Conservation (phyloP, 2,797 vertebrate genomes). For the Siniperca undulata region DNA sequence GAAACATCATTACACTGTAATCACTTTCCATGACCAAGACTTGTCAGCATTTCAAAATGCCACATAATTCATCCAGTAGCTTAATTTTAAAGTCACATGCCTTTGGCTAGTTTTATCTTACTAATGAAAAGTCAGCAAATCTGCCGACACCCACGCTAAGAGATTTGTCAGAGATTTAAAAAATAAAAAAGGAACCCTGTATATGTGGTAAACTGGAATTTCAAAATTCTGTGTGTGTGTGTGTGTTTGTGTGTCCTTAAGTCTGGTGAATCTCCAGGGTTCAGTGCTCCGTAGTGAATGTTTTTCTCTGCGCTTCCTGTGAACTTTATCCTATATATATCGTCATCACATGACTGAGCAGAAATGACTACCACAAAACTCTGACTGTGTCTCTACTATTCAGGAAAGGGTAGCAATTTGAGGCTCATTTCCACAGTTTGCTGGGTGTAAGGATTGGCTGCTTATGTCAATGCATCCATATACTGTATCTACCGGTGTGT, state of each 20-base stretch:
- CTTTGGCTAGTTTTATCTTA: slow-evolving; percentile 20
- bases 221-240: neutral
- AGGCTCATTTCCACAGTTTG: slow-evolving; percentile 15
- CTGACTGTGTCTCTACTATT: slow-evolving; percentile 12
- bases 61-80: slow-evolving; percentile 10
- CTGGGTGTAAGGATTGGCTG: neutral
- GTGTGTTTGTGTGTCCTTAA: slow-evolving; percentile 28
- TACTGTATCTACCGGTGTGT: neutral
- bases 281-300: slow-evolving; percentile 29
- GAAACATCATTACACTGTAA: slow-evolving; percentile 4
- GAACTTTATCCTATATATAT: slow-evolving; percentile 73
- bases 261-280: slow-evolving; percentile 18
- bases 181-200: neutral
- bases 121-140: slow-evolving; percentile 32
- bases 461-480: neutral
- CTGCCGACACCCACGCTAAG: neutral
- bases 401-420: slow-evolving; percentile 19
- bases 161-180: neutral
- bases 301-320: slow-evolving; percentile 45
- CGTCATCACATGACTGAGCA: slow-evolving; percentile 31
- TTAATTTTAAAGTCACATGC: neutral
- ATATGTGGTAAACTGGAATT: neutral
- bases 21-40: slow-evolving; percentile 11
- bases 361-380: neutral
- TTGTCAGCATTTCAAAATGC: slow-evolving; percentile 41